Evolutionary conservation across 30 jellyfish, hydroid and myxozoan genomes (phyloP).

Genomic region (Clytia hemisphaerica): DNA sequence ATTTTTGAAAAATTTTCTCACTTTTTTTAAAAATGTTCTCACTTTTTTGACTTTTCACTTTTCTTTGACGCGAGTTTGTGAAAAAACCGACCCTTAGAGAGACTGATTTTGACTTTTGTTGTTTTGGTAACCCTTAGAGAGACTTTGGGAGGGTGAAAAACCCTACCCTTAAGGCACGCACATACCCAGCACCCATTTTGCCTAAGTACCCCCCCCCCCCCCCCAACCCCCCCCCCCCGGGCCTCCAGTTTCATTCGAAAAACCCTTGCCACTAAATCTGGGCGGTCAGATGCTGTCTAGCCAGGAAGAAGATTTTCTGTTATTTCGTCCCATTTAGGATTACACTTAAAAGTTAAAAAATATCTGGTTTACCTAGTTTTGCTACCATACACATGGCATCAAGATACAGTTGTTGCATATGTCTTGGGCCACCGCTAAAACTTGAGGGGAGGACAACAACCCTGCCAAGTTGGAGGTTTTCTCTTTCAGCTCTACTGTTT

Average conservation of each 20-base stretch:
- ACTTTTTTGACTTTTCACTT: no score
- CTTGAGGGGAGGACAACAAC: conserved; percentile 47
- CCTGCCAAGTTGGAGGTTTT: conserved; percentile 24
- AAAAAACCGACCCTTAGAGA: no score
- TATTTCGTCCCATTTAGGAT: conserved; percentile 54
- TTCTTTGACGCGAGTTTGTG: no score
- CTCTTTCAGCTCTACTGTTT: conserved; percentile 18
- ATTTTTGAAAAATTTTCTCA: no score
- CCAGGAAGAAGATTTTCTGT: conserved; percentile 2
- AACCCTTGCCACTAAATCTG: conserved; percentile 46
- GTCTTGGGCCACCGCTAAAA: conserved; percentile 33
- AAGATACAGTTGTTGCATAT: conserved; percentile 37
- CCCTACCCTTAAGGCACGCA: no score
- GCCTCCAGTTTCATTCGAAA: conserved; percentile 35
- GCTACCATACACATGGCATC: conserved; percentile 50
- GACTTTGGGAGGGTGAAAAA: no score
- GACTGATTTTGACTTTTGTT: no score
- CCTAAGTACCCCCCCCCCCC: no score
- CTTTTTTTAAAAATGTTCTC: no score
- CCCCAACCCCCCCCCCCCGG: no score
- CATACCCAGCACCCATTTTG: no score
- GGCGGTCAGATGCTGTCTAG: conserved; percentile 20
- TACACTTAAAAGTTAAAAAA: conserved; percentile 41
- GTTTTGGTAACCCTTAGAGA: no score
- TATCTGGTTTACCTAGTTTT: conserved; percentile 44